phyloP scores from a whole-genome alignment of 64 coral and sea anemone genomes.

The Platygyra sinensis region DNA sequence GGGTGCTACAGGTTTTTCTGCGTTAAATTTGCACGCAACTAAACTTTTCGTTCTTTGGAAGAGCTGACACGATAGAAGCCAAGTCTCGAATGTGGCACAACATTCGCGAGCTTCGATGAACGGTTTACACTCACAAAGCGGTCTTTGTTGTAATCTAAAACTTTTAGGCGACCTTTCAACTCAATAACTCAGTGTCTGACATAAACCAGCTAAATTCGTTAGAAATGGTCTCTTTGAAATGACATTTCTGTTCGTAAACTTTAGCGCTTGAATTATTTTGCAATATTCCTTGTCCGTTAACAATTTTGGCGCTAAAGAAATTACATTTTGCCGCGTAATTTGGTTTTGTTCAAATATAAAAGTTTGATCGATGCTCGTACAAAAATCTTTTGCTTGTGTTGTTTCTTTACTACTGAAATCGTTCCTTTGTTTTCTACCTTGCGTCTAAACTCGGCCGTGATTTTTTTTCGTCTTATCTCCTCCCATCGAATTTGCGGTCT shows the following conservation, averaged over 20 bases:
- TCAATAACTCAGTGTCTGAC: neutral
- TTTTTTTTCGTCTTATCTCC: neutral
- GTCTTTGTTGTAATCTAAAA: conserved; percentile 26
- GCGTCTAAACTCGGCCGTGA: neutral
- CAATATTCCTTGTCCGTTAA: neutral
- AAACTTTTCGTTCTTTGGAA: neutral
- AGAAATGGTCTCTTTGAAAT: neutral
- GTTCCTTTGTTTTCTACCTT: neutral
- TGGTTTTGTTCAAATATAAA: neutral
- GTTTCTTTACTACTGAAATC: neutral
- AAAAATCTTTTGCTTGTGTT: neutral
- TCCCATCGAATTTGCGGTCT: conserved; percentile 10
- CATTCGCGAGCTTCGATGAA: neutral
- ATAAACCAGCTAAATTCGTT: neutral
- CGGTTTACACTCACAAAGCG: conserved; percentile 1
- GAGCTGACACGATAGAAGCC: neutral
- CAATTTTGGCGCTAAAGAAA: conserved; percentile 40
- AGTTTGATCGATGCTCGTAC: too few species aligned
- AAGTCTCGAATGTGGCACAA: neutral
- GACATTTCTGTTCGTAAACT: neutral
- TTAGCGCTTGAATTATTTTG: neutral
- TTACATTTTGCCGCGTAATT: conserved; percentile 25
- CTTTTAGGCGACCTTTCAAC: neutral
- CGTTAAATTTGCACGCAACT: neutral
- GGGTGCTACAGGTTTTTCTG: neutral